phyloP scores from a whole-genome alignment of 2,888 invertebrate species.

The Synergus japonicus region DNA sequence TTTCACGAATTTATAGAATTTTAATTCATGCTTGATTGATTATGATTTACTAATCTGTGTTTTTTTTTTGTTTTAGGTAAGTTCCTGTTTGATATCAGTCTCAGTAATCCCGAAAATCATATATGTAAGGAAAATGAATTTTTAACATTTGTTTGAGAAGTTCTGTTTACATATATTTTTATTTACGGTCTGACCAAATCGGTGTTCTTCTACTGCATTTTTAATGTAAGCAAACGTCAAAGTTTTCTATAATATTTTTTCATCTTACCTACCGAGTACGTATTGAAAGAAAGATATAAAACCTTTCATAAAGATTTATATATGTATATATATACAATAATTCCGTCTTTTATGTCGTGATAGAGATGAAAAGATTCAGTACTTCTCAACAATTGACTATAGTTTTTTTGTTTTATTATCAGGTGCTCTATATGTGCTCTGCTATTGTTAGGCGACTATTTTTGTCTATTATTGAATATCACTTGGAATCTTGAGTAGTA shows the following conservation, averaged over 20 bases:
- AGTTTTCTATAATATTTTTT: neutral
- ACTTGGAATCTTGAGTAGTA: neutral
- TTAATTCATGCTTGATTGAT: neutral
- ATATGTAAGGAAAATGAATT: neutral
- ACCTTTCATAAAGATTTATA: neutral
- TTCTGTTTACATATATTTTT: neutral
- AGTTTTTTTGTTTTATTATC: neutral
- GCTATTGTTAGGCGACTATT: neutral
- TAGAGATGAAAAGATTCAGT: neutral
- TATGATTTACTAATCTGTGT: neutral
- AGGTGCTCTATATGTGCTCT: neutral
- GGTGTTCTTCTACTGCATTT: neutral
- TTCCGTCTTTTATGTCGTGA: neutral
- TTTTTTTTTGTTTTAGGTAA: neutral
- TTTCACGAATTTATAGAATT: too few species aligned
- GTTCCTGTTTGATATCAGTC: neutral
- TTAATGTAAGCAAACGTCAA: neutral
- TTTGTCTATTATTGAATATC: neutral
- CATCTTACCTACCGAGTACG: neutral
- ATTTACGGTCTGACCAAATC: neutral
- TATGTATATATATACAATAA: neutral
- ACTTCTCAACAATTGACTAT: neutral
- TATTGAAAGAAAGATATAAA: neutral
- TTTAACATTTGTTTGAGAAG: neutral
- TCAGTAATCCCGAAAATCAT: neutral